A percentile compares a stretch with the other conserved stretches of the same genome.
phyloP scores from a whole-genome alignment of 2,797 vertebrate genomes.

The Buphagus erythrorhynchus region DNA sequence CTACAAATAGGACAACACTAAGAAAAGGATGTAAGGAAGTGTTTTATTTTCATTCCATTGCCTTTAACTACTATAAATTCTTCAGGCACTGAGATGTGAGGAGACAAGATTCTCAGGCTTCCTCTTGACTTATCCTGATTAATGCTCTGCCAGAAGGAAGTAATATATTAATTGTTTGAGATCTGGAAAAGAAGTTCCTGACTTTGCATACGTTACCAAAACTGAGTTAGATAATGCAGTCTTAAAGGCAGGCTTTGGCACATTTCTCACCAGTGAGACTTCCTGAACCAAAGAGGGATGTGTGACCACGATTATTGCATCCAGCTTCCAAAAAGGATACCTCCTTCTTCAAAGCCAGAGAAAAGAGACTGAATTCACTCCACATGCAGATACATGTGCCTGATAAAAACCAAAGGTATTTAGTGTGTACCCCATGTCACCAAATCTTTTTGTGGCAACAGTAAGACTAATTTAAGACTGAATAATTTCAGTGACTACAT shows the following conservation, averaged over 20 bases:
- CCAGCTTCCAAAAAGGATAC: background rate
- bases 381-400: background rate
- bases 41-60: constrained; percentile 33
- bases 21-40: background rate
- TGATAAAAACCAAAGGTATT: background rate
- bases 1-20: background rate
- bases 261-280: background rate
- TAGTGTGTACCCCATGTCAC: background rate
- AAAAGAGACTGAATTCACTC: background rate
- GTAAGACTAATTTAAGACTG: background rate
- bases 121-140: background rate
- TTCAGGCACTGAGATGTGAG: background rate
- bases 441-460: background rate
- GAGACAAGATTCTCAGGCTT: constrained; percentile 14
- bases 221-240: background rate
- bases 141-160: constrained; percentile 39
- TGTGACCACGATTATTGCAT: background rate
- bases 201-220: constrained; percentile 35
- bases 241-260: constrained; percentile 3
- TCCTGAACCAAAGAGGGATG: background rate
- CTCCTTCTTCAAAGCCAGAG: background rate
- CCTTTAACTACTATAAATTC: constrained; percentile 18
- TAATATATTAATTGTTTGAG: constrained; percentile 37
- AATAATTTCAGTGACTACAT: background rate
- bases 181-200: constrained; percentile 21